Conservation (phyloP, 2,113 vertebrate genomes). For the Daubentonia madagascariensis region DNA sequence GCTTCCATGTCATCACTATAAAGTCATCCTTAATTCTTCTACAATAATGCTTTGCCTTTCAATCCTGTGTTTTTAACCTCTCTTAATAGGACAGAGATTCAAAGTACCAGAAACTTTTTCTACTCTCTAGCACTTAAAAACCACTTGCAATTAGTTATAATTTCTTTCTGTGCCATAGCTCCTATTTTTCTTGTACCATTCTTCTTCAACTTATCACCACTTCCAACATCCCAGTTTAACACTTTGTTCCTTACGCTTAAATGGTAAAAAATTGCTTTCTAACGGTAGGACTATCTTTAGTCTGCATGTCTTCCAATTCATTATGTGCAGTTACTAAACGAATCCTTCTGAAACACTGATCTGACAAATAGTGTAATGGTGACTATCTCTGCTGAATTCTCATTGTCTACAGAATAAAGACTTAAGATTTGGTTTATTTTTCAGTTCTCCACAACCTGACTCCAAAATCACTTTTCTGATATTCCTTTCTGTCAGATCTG, state of each 20-base stretch:
- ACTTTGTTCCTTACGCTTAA: neutral
- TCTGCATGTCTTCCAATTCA: neutral
- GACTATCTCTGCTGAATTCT: neutral
- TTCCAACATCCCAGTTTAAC: neutral
- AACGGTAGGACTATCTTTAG: neutral
- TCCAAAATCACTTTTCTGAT: neutral
- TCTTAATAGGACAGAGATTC: neutral
- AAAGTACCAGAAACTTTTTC: neutral
- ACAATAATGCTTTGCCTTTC: neutral
- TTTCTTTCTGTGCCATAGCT: neutral
- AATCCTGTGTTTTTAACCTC: neutral
- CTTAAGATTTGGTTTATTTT: neutral
- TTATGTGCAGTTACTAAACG: neutral
- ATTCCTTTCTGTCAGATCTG: neutral
- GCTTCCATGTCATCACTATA: neutral
- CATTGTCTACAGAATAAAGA: neutral
- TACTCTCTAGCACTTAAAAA: neutral
- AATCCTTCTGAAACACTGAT: neutral
- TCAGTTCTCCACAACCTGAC: neutral
- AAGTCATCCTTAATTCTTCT: neutral
- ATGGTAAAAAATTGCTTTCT: neutral
- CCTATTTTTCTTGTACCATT: neutral
- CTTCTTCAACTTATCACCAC: neutral
- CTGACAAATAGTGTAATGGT: neutral
- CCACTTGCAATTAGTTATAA: neutral